Evolutionary conservation across 1,140 invertebrate species (phyloP).

Genomic region (Brachionus rubens): DNA sequence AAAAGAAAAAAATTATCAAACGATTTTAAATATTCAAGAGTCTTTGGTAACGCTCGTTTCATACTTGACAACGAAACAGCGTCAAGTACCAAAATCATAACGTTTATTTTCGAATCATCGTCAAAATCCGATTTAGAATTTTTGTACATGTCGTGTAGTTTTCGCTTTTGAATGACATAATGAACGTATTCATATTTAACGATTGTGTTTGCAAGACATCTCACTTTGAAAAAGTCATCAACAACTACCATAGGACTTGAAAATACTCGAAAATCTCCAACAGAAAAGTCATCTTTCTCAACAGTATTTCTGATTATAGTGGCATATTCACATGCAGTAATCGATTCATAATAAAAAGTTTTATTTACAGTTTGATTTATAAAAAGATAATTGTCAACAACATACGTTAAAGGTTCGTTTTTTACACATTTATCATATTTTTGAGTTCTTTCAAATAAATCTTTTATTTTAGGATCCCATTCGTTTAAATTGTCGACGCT

Average conservation of each 20-base stretch:
- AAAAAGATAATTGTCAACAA: neutral
- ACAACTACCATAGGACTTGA: neutral
- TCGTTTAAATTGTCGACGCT: no score
- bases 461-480: slow-evolving; percentile 16
- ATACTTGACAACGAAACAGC: neutral
- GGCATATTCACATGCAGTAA: neutral
- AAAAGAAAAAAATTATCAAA: slow-evolving; percentile 23
- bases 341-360: slow-evolving; percentile 5
- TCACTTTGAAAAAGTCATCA: slow-evolving; percentile 35
- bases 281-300: neutral
- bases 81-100: slow-evolving; percentile 29
- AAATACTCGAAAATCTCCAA: neutral
- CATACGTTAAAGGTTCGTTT: slow-evolving; percentile 5
- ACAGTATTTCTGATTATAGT: neutral
- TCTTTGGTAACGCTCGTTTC: slow-evolving; percentile 26
- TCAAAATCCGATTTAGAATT: neutral
- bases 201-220: neutral
- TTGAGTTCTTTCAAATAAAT: neutral
- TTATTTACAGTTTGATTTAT: slow-evolving; percentile 40
- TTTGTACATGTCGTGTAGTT: neutral
- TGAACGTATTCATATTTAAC: slow-evolving; percentile 34
- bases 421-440: slow-evolving; percentile 14
- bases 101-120: neutral
- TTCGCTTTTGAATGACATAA: neutral
- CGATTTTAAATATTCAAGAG: slow-evolving; percentile 16